A percentile compares a stretch with the other conserved stretches of the same genome.
Evolutionary conservation across 2,797 vertebrate species (phyloP).

Genomic region (Triplophysa yarkandensis): DNA sequence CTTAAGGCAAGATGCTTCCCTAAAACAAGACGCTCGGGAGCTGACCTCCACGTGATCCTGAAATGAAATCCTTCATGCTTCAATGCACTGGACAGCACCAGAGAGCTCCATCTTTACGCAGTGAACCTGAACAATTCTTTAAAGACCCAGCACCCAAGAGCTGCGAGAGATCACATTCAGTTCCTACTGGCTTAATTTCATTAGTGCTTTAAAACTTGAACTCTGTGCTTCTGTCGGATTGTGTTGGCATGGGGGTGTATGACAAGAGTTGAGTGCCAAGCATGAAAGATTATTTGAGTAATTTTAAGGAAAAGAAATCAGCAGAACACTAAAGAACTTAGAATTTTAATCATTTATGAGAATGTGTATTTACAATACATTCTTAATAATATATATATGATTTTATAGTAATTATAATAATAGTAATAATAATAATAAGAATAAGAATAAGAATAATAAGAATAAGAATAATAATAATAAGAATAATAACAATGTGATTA

Average conservation of each 20-base stretch:
- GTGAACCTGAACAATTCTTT: slow-evolving; percentile 69
- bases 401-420: no score
- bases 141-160: slow-evolving; percentile 66
- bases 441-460: no score
- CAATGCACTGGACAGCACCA: slow-evolving; percentile 66
- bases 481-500: no score
- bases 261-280: background rate
- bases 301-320: background rate
- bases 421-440: no score
- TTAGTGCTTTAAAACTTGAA: slow-evolving; percentile 23
- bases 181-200: slow-evolving; percentile 26
- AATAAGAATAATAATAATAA: no score
- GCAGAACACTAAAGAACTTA: background rate
- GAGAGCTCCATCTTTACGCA: slow-evolving; percentile 65
- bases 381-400: no score
- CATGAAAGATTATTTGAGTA: background rate
- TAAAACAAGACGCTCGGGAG: slow-evolving; percentile 65
- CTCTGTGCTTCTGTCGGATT: slow-evolving; percentile 17
- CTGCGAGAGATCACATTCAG: slow-evolving; percentile 49
- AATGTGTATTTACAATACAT: background rate
- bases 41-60: slow-evolving; percentile 68
- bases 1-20: slow-evolving; percentile 37
- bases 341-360: background rate
- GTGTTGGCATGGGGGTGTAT: background rate
- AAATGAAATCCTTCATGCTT: slow-evolving; percentile 63